phyloP scores from a whole-genome alignment of 2,797 vertebrate species.

The Valencia hispanica region DNA sequence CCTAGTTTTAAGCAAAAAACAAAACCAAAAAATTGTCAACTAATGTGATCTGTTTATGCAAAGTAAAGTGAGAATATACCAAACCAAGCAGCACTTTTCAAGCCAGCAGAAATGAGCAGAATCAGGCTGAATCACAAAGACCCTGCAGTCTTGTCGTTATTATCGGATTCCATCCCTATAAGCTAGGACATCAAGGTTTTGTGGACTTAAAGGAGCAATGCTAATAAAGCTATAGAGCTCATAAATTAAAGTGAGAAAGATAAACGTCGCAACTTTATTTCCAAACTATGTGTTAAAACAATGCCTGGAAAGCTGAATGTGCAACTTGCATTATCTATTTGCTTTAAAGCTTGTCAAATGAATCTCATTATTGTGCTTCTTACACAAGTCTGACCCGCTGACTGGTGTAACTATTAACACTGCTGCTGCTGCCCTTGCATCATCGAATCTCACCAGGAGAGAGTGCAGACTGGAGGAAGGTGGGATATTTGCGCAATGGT shows the following conservation, averaged over 20 bases:
- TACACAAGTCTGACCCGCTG: slow-evolving; percentile 14
- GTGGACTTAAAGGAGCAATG: not conserved
- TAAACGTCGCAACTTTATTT: not conserved
- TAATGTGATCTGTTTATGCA: not conserved
- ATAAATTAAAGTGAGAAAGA: not conserved
- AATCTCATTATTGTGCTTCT: slow-evolving; percentile 13
- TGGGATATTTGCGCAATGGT: slow-evolving; percentile 63
- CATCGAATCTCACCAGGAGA: slow-evolving; percentile 62
- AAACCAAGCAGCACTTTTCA: too few relatives aligned
- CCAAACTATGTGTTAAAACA: not conserved
- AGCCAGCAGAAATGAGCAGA: too few relatives aligned
- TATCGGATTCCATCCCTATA: too few relatives aligned
- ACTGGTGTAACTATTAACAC: slow-evolving; percentile 73
- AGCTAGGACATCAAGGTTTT: not conserved
- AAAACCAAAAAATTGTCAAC: not conserved
- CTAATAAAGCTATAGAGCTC: not conserved
- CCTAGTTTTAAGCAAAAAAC: not conserved
- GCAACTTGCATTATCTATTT: not conserved
- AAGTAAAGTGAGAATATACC: too few relatives aligned
- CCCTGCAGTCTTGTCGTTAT: too few relatives aligned
- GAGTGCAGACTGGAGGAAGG: slow-evolving; percentile 54
- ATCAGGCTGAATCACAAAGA: too few relatives aligned
- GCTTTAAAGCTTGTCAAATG: slow-evolving; percentile 18
- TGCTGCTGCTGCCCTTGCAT: slow-evolving; percentile 66
- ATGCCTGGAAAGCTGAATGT: slow-evolving; percentile 13